Evolutionary conservation across 2,888 invertebrate species (phyloP), one percentile per base, ranked within the genome.

Genomic region (Xestia sexstrigata): DNA sequence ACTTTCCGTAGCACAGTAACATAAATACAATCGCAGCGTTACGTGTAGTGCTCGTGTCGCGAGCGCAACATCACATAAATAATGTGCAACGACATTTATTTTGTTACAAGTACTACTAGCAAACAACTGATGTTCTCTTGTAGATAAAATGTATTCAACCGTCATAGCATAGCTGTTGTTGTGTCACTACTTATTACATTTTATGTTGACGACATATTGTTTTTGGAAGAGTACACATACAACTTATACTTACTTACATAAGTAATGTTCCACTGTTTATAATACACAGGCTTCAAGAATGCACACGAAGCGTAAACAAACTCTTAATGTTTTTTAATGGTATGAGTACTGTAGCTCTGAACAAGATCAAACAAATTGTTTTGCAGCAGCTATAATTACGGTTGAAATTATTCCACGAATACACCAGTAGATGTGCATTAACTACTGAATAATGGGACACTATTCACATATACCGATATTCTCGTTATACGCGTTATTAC

Each of bases 1-100:
- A 94, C 94, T 96, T 95, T 95, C 94, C 89, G 90, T 94, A 93
- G 87, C 92, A 92, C 90, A 91, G 90, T 93, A 92, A 93, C 92
- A 91, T 82, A 92, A 93, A 93, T 94, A 93, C 88, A 89, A 93
- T 94, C 93, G 62, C 83, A 76, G 80, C 72, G 87, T 93, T 92
- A 90, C 91, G 91, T 90, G 89, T 89, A 85, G 84, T 95, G 93
- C 91, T 89, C 85, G 83, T 95, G 93, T 91, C 90, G 93, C 91
- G 94, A 94, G 86, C 81, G 72, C 81, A 87, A 87, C 87, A 88
- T 88, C 90, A 90, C 91, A 91, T 91, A 89, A 93, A 93, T 93
- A 93, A 94, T 94, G 89, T 90, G 91, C 90, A 91, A 89, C 89
- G 92, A 94, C 94, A 93, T 94, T 94, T 92, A 91, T 93, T 93